A percentile compares a stretch with the other conserved stretches of the same genome.
Evolutionary conservation across 2,888 invertebrate genomes (phyloP).

Genomic region (Ichneumon xanthorius): DNA sequence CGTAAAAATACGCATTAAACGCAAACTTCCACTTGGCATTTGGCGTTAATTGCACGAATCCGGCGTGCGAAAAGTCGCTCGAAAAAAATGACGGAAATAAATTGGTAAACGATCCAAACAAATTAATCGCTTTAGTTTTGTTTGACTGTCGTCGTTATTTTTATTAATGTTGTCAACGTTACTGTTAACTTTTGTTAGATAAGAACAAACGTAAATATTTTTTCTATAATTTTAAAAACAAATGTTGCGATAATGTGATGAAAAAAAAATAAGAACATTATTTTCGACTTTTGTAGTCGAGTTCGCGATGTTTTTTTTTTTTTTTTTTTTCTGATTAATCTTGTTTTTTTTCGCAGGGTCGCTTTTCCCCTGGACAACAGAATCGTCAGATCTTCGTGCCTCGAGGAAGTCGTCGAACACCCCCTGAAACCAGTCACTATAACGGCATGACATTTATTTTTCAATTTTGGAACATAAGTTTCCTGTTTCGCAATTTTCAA

Average conservation of each 20-base stretch:
- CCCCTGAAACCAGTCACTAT: slow-evolving; percentile 87
- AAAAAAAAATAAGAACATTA: no score
- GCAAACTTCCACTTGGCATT: no score
- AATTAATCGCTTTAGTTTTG: neutral
- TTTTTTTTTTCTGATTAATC: neutral
- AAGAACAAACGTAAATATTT: no score
- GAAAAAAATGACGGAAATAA: slow-evolving; percentile 76
- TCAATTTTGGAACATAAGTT: neutral
- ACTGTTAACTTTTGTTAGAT: no score
- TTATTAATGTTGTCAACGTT: no score
- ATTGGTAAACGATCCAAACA: slow-evolving; percentile 73
- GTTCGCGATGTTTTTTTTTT: neutral
- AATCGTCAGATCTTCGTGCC: slow-evolving; percentile 66
- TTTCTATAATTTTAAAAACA: no score
- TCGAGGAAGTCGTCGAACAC: slow-evolving; percentile 86
- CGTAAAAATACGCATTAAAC: no score
- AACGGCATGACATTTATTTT: slow-evolving; percentile 80
- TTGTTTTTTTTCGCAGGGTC: slow-evolving; percentile 72
- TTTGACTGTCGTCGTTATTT: no score
- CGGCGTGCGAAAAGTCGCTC: neutral
- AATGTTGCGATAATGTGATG: no score
- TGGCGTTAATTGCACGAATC: neutral
- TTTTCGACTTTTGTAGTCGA: no score
- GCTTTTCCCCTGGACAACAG: slow-evolving; percentile 76
- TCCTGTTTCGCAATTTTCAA: no score